Percentiles rank a stretch among this genome's conserved stretches.
Conservation (phyloP, 2,113 vertebrate genomes). For the Notarius lentiginosus region DNA sequence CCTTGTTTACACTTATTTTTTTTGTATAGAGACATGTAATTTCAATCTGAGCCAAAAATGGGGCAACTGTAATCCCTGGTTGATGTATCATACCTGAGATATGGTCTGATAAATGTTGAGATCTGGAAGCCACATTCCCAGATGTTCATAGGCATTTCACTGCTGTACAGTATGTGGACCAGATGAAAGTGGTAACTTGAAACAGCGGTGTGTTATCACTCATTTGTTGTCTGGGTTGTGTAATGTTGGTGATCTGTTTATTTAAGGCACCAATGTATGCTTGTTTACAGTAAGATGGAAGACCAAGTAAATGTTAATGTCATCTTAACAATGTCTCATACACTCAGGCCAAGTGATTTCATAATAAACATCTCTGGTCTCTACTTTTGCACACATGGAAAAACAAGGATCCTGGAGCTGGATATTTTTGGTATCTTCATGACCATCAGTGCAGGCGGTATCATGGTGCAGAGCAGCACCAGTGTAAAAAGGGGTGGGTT, state of each 20-base stretch:
- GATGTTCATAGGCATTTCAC: not conserved
- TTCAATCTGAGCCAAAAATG: not conserved
- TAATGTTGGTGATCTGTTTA: not conserved
- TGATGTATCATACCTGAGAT: not conserved
- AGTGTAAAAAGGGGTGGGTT: not conserved
- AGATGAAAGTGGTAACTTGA: not conserved
- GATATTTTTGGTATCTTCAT: not conserved
- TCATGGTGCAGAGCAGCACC: not conserved
- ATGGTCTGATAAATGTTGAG: not conserved
- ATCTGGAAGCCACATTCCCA: not conserved
- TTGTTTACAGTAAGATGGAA: not conserved
- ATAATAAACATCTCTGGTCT: constrained; percentile 5
- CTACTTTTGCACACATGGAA: not conserved
- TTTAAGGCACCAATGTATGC: not conserved
- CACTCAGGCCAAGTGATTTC: not conserved
- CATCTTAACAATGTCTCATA: not conserved
- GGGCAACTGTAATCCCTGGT: not conserved
- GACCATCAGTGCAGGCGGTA: not conserved
- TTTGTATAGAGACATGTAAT: not conserved
- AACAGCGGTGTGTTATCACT: not conserved
- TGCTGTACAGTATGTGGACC: not conserved
- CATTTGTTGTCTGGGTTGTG: not conserved
- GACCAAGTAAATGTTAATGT: not conserved
- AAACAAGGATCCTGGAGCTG: not conserved
- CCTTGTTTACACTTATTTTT: no score